These are phyloP conservation scores for Pygoscelis adeliae DNA, from an alignment of 2,113 vertebrate genomes.

Conservation along the genomic window DNA sequence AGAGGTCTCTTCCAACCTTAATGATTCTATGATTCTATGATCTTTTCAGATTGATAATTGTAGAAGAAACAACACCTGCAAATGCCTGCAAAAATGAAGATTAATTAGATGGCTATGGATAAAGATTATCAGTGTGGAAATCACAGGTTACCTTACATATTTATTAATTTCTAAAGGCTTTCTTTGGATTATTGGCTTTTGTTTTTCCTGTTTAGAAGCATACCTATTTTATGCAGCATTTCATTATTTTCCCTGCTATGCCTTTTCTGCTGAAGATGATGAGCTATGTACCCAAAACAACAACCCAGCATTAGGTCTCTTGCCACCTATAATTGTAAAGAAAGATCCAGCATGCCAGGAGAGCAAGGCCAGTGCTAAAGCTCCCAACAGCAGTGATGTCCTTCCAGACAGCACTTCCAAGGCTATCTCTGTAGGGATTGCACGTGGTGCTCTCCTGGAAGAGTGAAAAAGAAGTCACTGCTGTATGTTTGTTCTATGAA, in stretches of 20 bases:
- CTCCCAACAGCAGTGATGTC: neutral
- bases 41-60: neutral
- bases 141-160: neutral
- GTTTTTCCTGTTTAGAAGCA: neutral
- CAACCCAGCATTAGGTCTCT: neutral
- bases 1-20: too few relatives aligned
- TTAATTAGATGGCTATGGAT: neutral
- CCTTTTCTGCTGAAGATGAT: slow-evolving; percentile 26
- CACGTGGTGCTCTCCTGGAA: slow-evolving; percentile 38
- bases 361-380: slow-evolving; percentile 38
- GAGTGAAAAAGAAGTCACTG: slow-evolving; percentile 65
- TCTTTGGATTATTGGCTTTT: neutral
- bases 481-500: neutral
- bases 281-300: neutral
- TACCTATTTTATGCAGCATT: neutral
- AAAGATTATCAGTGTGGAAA: neutral
- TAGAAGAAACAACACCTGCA: neutral
- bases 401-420: neutral
- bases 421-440: neutral
- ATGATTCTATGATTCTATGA: too few relatives aligned
- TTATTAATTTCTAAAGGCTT: neutral
- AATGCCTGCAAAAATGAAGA: neutral
- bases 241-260: neutral
- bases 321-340: neutral
- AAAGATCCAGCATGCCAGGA: slow-evolving; percentile 54